Evolutionary conservation across 2,888 invertebrate genomes (phyloP).

Genomic region (Scaptomyza cyrtandrae): DNA sequence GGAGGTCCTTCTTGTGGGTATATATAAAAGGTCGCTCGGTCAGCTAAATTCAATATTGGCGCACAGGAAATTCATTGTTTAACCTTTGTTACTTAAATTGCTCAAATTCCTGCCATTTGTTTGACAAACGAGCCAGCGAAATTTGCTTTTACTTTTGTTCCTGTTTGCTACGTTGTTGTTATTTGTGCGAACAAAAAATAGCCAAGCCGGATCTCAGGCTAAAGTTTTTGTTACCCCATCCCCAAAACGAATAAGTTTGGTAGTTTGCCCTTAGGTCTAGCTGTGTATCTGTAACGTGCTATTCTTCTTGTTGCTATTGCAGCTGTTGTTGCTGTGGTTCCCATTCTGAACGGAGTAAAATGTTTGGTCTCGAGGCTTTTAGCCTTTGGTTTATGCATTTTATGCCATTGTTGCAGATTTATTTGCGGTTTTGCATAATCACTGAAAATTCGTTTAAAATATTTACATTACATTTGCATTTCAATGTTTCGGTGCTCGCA

Average conservation of each 20-base stretch:
- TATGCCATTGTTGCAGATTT: conserved; percentile 76
- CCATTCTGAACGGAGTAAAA: conserved; percentile 14
- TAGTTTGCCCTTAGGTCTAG: conserved; percentile 41
- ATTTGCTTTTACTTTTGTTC: conserved; percentile 65
- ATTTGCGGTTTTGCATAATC: conserved; percentile 80
- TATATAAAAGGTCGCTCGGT: not conserved
- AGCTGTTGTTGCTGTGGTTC: conserved; percentile 20
- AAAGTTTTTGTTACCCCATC: conserved; percentile 57
- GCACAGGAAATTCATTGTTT: conserved; percentile 77
- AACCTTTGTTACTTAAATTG: conserved; percentile 80
- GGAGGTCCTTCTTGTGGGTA: not conserved
- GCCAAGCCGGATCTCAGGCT: conserved; percentile 54
- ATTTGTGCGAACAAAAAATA: conserved; percentile 7
- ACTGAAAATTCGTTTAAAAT: conserved; percentile 79
- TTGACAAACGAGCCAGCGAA: conserved; percentile 78
- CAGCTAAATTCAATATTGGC: conserved; percentile 74
- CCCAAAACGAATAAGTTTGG: conserved; percentile 43
- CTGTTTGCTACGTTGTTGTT: conserved; percentile 35
- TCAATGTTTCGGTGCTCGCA: conserved; percentile 59
- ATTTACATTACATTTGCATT: conserved; percentile 78
- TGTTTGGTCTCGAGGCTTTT: conserved; percentile 34
- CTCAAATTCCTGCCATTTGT: conserved; percentile 79
- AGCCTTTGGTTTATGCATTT: conserved; percentile 45
- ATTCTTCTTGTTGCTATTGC: conserved; percentile 13
- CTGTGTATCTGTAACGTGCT: conserved; percentile 57